Percentiles rank a stretch among this genome's conserved stretches.
phyloP scores from a whole-genome alignment of 2,113 vertebrate species.

The Drymodes brunneopygia region DNA sequence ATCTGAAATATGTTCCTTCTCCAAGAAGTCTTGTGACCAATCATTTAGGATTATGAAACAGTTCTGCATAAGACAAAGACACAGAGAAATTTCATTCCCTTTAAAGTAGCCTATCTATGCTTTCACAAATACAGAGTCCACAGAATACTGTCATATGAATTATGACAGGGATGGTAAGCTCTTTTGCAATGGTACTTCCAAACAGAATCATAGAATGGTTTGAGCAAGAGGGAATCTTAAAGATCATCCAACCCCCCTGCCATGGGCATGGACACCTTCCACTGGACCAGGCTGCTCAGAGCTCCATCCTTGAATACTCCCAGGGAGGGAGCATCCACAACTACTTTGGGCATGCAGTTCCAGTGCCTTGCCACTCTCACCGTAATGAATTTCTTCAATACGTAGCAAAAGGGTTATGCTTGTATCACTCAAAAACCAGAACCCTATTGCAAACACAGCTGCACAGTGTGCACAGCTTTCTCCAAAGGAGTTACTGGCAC shows the following conservation, averaged over 20 bases:
- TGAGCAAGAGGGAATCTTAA: neutral
- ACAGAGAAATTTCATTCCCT: neutral
- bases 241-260: neutral
- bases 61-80: neutral
- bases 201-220: neutral
- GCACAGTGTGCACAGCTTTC: neutral
- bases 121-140: neutral
- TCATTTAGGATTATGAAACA: neutral
- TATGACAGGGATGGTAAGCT: neutral
- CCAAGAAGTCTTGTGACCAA: neutral
- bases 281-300: neutral
- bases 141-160: neutral
- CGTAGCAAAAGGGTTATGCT: fast-evolving
- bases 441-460: neutral
- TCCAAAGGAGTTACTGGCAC: neutral
- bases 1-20: neutral
- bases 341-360: neutral
- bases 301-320: neutral
- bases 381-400: neutral
- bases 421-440: neutral
- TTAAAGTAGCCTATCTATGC: neutral
- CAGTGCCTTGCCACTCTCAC: neutral
- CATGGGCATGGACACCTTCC: neutral
- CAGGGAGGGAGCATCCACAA: neutral
- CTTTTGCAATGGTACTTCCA: neutral